These are phyloP conservation scores for Choloepus didactylus DNA, from an alignment of 2,797 vertebrate species.

Conservation along the genomic window DNA sequence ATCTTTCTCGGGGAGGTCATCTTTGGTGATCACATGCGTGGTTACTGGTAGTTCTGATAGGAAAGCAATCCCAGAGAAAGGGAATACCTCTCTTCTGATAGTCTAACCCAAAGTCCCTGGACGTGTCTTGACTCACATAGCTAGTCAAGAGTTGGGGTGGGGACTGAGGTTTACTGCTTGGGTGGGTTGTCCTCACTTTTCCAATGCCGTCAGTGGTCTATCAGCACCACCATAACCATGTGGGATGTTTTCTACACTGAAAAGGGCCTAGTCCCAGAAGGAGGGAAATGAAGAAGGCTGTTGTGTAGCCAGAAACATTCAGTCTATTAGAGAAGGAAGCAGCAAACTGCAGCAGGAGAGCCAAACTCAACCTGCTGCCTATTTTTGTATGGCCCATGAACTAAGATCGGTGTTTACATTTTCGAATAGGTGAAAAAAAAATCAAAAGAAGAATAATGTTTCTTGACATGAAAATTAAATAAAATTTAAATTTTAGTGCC, in stretches of 20 bases:
- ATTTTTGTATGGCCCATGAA: not conserved
- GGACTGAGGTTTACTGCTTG: not conserved
- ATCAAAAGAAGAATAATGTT: not conserved
- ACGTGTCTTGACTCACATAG: not conserved
- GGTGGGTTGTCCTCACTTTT: not conserved
- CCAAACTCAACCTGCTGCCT: too few relatives aligned
- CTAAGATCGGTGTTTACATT: not conserved
- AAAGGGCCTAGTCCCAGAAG: not conserved
- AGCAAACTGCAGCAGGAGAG: not conserved
- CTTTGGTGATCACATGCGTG: not conserved
- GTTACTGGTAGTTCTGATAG: not conserved
- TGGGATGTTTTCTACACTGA: not conserved
- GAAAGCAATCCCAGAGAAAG: not conserved
- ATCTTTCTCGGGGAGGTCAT: not conserved
- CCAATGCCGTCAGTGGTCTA: too few relatives aligned
- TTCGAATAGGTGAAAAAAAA: not conserved
- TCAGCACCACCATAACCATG: too few relatives aligned
- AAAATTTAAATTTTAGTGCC: not conserved
- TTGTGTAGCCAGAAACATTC: not conserved
- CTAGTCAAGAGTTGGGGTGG: not conserved
- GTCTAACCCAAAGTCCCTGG: not conserved
- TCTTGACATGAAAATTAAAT: not conserved
- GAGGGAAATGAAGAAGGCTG: not conserved
- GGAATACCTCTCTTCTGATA: not conserved
- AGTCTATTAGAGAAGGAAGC: not conserved